These are phyloP conservation scores for Elgaria multicarinata DNA, from an alignment of 2,113 vertebrate species.

Conservation along the genomic window DNA sequence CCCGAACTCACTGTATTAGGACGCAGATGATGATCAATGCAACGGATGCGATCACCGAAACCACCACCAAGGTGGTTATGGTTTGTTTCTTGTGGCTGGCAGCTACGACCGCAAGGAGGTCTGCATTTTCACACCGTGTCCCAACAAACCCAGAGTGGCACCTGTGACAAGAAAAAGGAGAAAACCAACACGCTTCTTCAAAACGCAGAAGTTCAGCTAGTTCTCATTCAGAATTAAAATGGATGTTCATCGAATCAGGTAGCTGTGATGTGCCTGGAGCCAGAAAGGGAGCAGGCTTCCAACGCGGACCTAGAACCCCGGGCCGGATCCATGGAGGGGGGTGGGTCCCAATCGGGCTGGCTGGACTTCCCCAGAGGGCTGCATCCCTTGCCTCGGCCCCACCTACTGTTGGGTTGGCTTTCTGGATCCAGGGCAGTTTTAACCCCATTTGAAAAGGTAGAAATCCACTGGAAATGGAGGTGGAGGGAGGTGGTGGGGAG, in stretches of 20 bases:
- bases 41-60: slow-evolving; percentile 86
- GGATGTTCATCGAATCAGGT: neutral
- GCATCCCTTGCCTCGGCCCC: too few species aligned
- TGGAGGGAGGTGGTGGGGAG: neutral
- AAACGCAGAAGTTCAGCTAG: too few species aligned
- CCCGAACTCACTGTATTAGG: slow-evolving; percentile 90
- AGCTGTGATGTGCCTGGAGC: neutral
- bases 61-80: slow-evolving; percentile 87
- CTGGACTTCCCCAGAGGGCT: too few species aligned
- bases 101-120: slow-evolving; percentile 94
- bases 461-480: too few species aligned
- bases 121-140: slow-evolving; percentile 91
- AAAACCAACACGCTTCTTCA: neutral
- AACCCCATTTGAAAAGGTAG: too few species aligned
- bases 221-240: neutral
- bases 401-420: too few species aligned
- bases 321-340: too few species aligned
- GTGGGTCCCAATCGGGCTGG: too few species aligned
- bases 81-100: slow-evolving; percentile 92
- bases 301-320: neutral
- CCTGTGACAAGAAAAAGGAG: slow-evolving; percentile 61
- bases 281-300: neutral
- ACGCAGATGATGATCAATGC: slow-evolving; percentile 85
- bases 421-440: too few species aligned
- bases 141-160: slow-evolving; percentile 91